Evolutionary conservation across 2,888 invertebrate species (phyloP), one percentile per base, ranked within the genome.

Genomic region (Meteorus cinctellus): DNA sequence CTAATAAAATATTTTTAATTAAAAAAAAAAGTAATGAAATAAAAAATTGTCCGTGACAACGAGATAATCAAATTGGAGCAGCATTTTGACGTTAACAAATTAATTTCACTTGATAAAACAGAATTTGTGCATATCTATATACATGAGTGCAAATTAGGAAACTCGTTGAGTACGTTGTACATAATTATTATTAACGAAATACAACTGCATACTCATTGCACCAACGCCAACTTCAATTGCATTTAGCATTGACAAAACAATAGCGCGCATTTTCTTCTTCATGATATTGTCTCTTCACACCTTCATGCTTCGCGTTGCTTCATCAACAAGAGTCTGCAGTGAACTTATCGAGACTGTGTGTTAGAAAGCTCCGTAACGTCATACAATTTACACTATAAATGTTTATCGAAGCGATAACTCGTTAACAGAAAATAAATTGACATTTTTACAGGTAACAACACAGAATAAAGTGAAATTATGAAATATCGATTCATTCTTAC

Each of bases 371-470:
- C 34, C 45, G 45, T 65, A 51, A n/a, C 36, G 27, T 63, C 72
- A 29, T 36, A 34, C 72, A 65, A 72, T 72, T 72, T 55, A 63
- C 36, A 34, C 65, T 31, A 51, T 36, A 65, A 72, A 51, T 60
- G 34, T 72, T 72, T 65, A 72, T 72, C 65, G 72, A 51, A 34
- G 65, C 72, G 34, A 65, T 65, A 65, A 72, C 65, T 72, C 29
- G 48, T 62, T 72, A 31, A 63, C 48, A 63, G n/a, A 24, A 72
- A 27, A 72, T 72, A 72, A 65, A 65, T 24, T 65, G 65, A 72
- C 31, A 27, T 29, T 65, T 48, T 51, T 55, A 55, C 48, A 63
- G 45, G 27, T 19, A 34, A 55, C 16, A 72, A 62, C 6, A 63
- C 27, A 63, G 62, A 45, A 62, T 41, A 72, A 27, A 60, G 24